These are phyloP conservation scores for Eleutherodactylus coqui DNA, from an alignment of 2,797 vertebrate species.

Conservation along the genomic window DNA sequence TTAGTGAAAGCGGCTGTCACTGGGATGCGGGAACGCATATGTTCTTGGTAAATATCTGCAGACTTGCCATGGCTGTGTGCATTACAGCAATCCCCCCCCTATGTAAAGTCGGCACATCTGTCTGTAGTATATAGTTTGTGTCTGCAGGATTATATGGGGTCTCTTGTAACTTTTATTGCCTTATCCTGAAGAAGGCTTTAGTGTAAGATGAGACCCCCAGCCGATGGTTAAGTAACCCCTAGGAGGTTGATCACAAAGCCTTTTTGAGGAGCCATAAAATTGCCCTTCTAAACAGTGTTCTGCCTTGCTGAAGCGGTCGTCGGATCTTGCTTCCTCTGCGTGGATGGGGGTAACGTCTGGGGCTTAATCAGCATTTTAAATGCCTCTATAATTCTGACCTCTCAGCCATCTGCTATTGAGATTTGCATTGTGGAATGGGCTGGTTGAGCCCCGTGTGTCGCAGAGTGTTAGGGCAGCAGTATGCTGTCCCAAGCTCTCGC, in stretches of 20 bases:
- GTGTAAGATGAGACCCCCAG: background rate
- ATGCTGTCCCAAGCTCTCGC: too few species aligned
- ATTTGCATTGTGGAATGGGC: background rate
- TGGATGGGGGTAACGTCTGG: background rate
- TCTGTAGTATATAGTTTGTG: background rate
- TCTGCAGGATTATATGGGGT: background rate
- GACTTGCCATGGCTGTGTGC: background rate
- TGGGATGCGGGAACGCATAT: constrained; percentile 12
- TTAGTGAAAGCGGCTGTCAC: constrained; percentile 55
- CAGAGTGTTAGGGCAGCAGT: too few species aligned
- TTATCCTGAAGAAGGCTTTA: background rate
- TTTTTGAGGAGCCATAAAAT: constrained; percentile 30
- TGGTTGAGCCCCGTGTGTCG: too few species aligned
- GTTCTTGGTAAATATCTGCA: constrained; percentile 17
- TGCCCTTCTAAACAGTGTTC: constrained; percentile 11
- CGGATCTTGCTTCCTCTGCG: background rate
- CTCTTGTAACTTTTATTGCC: background rate
- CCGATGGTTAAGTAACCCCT: background rate
- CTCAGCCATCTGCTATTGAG: background rate
- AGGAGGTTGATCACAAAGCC: constrained; percentile 15
- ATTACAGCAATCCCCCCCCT: background rate
- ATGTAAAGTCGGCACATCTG: background rate
- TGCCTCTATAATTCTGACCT: constrained; percentile 8
- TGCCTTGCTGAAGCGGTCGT: background rate
- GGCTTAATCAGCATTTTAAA: background rate